Evolutionary conservation across 2,797 vertebrate species (phyloP).

Genomic region (Glyptemys insculpta): DNA sequence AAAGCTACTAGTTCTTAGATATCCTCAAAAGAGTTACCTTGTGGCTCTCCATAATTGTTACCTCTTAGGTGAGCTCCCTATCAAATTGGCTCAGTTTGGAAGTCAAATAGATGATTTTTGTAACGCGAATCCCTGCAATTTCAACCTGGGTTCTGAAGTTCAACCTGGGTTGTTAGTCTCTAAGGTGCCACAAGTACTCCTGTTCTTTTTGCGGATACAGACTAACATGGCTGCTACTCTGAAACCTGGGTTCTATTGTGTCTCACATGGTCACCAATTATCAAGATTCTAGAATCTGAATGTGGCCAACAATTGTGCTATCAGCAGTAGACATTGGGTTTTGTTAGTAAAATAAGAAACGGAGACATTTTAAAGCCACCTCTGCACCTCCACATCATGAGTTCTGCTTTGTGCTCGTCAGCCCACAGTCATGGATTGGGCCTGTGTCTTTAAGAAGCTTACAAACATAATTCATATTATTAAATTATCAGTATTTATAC

Average conservation of each 20-base stretch:
- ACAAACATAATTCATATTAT: neutral
- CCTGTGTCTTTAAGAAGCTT: neutral
- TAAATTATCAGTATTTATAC: neutral
- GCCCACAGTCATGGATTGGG: neutral
- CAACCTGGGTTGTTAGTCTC: neutral
- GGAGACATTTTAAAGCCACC: neutral
- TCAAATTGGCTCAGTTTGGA: conserved; percentile 24
- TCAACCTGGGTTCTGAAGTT: neutral
- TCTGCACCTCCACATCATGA: neutral
- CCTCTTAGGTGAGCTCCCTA: conserved; percentile 16
- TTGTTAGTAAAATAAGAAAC: neutral
- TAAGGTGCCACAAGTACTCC: no score
- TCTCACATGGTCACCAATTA: neutral
- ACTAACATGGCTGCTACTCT: no score
- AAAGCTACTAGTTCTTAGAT: neutral
- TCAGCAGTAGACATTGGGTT: fast-evolving
- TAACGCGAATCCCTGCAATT: neutral
- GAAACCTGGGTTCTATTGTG: neutral
- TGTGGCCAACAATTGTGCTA: neutral
- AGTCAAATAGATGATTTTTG: neutral
- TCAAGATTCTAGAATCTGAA: neutral
- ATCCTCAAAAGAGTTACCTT: neutral
- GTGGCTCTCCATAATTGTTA: conserved; percentile 15
- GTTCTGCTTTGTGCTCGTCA: neutral
- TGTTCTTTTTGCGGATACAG: no score